These are phyloP conservation scores for Platysteira castanea DNA, from an alignment of 2,113 vertebrate species.

Conservation along the genomic window DNA sequence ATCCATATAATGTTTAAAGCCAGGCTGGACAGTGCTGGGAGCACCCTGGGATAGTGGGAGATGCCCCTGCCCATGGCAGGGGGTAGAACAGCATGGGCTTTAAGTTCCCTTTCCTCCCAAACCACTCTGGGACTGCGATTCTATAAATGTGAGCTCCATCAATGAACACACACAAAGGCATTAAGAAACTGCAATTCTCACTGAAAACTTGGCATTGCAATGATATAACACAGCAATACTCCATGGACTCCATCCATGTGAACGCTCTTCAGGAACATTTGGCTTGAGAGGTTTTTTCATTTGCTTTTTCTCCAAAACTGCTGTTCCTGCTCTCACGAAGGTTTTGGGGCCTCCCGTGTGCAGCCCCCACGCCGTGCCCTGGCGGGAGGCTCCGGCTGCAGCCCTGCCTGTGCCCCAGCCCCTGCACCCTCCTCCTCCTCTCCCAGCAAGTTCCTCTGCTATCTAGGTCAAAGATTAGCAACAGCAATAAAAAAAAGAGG, in stretches of 20 bases:
- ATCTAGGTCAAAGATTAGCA: slow-evolving; percentile 58
- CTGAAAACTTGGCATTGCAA: background rate
- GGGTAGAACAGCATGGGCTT: background rate
- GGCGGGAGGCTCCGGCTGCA: background rate
- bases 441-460: background rate
- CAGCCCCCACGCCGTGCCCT: background rate
- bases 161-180: background rate
- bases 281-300: background rate
- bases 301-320: background rate
- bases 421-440: background rate
- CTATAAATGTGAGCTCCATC: background rate
- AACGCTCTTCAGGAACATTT: background rate
- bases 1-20: background rate
- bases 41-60: background rate
- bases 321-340: background rate
- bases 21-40: background rate
- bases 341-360: fast-evolving
- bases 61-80: background rate
- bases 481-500: background rate
- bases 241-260: background rate
- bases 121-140: background rate
- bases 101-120: background rate
- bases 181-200: background rate
- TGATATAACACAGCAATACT: background rate
- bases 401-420: background rate